Percentiles rank a stretch among this genome's conserved stretches.
Evolutionary conservation across 1,140 invertebrate genomes (phyloP).

Genomic region (Phenacoccus solenopsis): DNA sequence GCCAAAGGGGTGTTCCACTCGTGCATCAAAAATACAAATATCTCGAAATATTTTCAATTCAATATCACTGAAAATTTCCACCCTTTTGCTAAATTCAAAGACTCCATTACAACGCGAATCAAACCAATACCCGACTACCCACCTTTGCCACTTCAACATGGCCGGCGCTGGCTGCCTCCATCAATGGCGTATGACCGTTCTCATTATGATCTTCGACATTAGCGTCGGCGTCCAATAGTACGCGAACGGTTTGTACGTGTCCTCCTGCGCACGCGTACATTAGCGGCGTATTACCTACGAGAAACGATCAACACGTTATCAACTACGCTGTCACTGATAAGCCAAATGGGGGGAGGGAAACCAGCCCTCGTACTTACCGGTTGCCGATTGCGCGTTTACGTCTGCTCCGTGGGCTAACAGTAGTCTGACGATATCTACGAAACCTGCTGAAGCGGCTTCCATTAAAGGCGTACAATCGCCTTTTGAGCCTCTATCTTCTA

Average conservation of each 20-base stretch:
- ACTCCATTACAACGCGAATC: not conserved
- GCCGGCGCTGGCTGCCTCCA: slow-evolving; percentile 96
- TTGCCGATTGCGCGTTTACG: slow-evolving; percentile 90
- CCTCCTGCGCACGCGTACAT: slow-evolving; percentile 98
- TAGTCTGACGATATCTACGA: slow-evolving; percentile 85
- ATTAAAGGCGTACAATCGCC: slow-evolving; percentile 93
- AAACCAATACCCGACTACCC: too few species aligned
- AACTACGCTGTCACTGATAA: not conserved
- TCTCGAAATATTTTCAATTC: too few species aligned
- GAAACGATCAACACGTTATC: slow-evolving; percentile 20
- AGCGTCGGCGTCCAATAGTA: slow-evolving; percentile 76
- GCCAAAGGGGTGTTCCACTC: too few species aligned
- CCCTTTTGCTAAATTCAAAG: too few species aligned
- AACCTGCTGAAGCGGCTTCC: slow-evolving; percentile 90
- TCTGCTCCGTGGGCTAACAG: slow-evolving; percentile 84
- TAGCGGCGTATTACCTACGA: slow-evolving; percentile 77
- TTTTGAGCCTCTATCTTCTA: slow-evolving; percentile 89
- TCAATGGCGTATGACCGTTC: slow-evolving; percentile 95
- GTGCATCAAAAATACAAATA: too few species aligned
- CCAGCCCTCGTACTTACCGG: slow-evolving; percentile 42
- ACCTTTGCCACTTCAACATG: slow-evolving; percentile 86
- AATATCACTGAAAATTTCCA: too few species aligned
- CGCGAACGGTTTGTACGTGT: slow-evolving; percentile 80
- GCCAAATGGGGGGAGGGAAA: not conserved
- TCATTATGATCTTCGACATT: slow-evolving; percentile 98